Evolutionary conservation across 1,140 invertebrate species (phyloP).

Genomic region (Zaprionus tsacasi): DNA sequence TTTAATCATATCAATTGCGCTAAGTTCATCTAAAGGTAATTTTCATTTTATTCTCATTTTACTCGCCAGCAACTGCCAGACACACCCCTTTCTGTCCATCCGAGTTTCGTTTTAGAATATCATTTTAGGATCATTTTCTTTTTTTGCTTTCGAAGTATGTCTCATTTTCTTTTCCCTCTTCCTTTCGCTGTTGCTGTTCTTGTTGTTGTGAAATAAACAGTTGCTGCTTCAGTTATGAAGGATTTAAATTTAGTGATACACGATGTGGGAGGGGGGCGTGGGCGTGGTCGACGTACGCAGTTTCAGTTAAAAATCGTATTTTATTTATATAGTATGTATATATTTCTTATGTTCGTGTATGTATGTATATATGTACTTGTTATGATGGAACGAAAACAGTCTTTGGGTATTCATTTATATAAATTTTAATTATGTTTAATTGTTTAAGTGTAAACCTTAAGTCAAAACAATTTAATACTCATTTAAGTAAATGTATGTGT

Average conservation of each 20-base stretch:
- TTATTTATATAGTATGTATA: constrained; percentile 61
- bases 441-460: constrained; percentile 60
- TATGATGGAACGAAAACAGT: constrained; percentile 84
- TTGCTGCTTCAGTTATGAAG: constrained; percentile 16
- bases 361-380: constrained; percentile 73
- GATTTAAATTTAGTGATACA: constrained; percentile 54
- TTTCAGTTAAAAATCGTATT: constrained; percentile 68
- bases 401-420: constrained; percentile 84
- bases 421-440: constrained; percentile 72
- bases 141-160: constrained; percentile 13
- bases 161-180: constrained; percentile 1
- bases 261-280: constrained; percentile 23
- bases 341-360: constrained; percentile 52
- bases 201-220: constrained; percentile 32
- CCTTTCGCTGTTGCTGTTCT: constrained; percentile 1
- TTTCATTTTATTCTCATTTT: constrained; percentile 48
- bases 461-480: constrained; percentile 46
- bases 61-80: constrained; percentile 34
- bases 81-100: constrained; percentile 16
- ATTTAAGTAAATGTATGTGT: constrained; percentile 41
- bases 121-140: constrained; percentile 69
- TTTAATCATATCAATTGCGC: constrained; percentile 83
- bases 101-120: constrained; percentile 68
- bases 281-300: constrained; percentile 1
- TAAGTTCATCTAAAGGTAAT: constrained; percentile 84